Evolutionary conservation across 2,888 invertebrate genomes (phyloP).

Genomic region (Chaitophorus viminalis): DNA sequence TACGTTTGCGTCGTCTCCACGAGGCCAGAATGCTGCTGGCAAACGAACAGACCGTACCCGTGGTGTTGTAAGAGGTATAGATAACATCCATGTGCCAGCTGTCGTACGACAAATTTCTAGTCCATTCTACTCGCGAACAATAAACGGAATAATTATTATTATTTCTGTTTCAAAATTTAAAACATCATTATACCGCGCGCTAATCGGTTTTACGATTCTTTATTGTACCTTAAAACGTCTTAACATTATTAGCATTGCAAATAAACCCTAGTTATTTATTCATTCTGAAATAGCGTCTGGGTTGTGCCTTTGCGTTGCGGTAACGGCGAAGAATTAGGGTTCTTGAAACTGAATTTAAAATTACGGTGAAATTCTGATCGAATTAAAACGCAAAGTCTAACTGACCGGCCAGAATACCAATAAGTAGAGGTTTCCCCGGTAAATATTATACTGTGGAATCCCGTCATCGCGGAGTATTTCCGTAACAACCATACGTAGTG

Average conservation of each 20-base stretch:
- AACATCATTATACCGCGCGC: background rate
- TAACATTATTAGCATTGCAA: slow-evolving; percentile 36
- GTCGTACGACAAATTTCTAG: background rate
- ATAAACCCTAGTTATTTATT: background rate
- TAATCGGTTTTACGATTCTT: background rate
- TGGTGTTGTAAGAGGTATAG: too few relatives aligned
- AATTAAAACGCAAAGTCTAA: background rate
- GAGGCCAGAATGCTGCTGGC: background rate
- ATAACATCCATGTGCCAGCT: background rate
- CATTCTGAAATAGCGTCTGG: background rate
- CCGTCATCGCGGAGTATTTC: background rate
- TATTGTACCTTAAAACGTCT: background rate
- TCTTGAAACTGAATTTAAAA: background rate
- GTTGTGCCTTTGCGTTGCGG: background rate
- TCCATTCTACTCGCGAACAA: background rate
- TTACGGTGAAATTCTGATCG: background rate
- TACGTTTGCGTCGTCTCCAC: background rate
- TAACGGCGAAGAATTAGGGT: background rate
- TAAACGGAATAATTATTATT: background rate
- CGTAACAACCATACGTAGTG: background rate
- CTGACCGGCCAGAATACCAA: background rate
- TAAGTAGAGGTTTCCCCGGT: background rate
- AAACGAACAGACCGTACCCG: background rate
- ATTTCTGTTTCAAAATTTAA: background rate
- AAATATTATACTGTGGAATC: background rate